Evolutionary conservation across 2,797 vertebrate genomes (phyloP).

Genomic region (Dendrocincla tyrannina): DNA sequence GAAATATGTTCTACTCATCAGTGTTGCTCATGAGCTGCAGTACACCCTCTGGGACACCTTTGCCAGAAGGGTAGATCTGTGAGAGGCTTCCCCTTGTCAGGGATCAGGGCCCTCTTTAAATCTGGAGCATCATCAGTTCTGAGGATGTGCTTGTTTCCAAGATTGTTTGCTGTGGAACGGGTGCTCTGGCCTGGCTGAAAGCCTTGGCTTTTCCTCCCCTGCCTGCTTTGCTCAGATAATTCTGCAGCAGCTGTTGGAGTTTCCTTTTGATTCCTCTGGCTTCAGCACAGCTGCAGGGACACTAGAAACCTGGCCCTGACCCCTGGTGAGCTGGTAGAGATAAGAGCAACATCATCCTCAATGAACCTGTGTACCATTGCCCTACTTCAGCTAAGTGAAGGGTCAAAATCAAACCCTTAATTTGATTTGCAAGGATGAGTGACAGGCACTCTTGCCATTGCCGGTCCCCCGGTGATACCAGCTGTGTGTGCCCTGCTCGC

Average conservation of each 20-base stretch:
- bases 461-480: background rate
- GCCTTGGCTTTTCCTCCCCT: background rate
- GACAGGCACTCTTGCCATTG: rapidly evolving
- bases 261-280: slow-evolving; percentile 9
- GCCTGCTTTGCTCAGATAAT: slow-evolving; percentile 24
- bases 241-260: background rate
- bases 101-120: background rate
- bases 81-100: background rate
- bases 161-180: background rate
- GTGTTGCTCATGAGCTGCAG: background rate
- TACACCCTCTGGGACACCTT: background rate
- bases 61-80: background rate
- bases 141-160: background rate
- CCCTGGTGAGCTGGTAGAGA: background rate
- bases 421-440: background rate
- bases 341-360: background rate
- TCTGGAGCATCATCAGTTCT: rapidly evolving
- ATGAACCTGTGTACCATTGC: background rate
- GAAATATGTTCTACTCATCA: background rate
- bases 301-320: slow-evolving; percentile 1
- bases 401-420: background rate
- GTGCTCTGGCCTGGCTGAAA: rapidly evolving
- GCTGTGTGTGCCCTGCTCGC: background rate
- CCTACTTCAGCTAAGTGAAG: background rate
- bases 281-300: background rate